These are phyloP conservation scores for Neosalanx taihuensis DNA, from an alignment of 2,797 vertebrate species.

Conservation along the genomic window DNA sequence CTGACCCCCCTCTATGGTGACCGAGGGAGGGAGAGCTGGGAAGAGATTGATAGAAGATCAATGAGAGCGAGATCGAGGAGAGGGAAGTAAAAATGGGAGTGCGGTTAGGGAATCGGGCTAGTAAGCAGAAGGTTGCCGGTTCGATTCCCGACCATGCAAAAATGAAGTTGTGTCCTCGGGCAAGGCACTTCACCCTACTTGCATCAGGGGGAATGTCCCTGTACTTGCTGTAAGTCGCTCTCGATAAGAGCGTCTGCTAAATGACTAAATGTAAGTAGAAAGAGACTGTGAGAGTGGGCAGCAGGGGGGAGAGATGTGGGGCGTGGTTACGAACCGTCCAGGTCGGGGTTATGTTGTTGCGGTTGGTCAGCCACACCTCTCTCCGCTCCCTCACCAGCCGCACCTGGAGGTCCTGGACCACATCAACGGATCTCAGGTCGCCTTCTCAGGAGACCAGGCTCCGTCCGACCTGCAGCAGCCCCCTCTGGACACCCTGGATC, in stretches of 20 bases:
- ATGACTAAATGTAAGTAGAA: neutral
- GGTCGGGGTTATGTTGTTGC: slow-evolving; percentile 43
- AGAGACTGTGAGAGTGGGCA: neutral
- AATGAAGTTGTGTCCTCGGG: too few relatives aligned
- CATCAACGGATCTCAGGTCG: slow-evolving; percentile 61
- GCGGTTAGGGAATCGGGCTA: too few relatives aligned
- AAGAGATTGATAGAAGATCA: neutral
- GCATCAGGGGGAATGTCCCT: too few relatives aligned
- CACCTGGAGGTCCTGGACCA: slow-evolving; percentile 51
- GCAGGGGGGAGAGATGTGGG: neutral
- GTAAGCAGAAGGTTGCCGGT: too few relatives aligned
- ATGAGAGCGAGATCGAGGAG: neutral
- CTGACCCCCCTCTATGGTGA: slow-evolving; percentile 45
- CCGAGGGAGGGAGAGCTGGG: neutral
- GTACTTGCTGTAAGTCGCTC: too few relatives aligned
- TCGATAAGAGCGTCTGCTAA: too few relatives aligned
- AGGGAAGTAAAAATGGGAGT: neutral
- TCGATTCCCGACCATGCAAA: too few relatives aligned
- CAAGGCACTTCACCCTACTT: too few relatives aligned
- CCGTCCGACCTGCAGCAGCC: slow-evolving; percentile 50
- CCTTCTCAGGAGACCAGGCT: slow-evolving; percentile 53
- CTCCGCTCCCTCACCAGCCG: slow-evolving; percentile 55
- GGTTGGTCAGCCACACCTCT: slow-evolving; percentile 33
- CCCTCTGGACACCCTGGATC: slow-evolving; percentile 53
- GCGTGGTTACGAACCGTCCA: too few relatives aligned